phyloP scores from a whole-genome alignment of 2,888 invertebrate genomes.

The Sarcophaga rosellei region DNA sequence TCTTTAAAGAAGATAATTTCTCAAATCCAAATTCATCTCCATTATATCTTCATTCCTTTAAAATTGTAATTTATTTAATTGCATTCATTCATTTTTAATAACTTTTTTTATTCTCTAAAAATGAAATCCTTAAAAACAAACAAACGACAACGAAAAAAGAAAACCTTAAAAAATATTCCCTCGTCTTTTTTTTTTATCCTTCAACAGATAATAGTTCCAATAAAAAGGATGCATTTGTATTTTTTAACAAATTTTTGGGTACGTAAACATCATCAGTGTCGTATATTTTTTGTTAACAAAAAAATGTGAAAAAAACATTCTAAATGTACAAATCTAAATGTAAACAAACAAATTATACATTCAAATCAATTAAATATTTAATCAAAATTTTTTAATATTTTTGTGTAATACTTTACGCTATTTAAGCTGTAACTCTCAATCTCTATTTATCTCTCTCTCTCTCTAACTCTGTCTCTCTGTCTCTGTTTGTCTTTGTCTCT shows the following conservation, averaged over 20 bases:
- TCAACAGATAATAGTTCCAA: constrained; percentile 73
- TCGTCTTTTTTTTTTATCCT: constrained; percentile 68
- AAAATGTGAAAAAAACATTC: neutral
- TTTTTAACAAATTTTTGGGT: constrained; percentile 75
- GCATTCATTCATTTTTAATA: neutral
- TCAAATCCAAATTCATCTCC: too few relatives aligned
- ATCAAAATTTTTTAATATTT: neutral
- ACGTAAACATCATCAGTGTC: constrained; percentile 70
- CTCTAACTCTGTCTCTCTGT: too few relatives aligned
- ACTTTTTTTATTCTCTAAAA: neutral
- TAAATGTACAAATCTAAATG: neutral
- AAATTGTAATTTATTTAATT: neutral
- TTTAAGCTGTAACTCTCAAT: neutral
- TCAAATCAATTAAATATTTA: constrained; percentile 8
- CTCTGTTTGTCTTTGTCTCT: neutral
- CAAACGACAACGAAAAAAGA: constrained; percentile 2
- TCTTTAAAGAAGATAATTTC: too few relatives aligned
- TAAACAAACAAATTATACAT: constrained; percentile 19
- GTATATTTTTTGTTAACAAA: neutral
- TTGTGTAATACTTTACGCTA: neutral
- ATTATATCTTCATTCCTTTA: too few relatives aligned
- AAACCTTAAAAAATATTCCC: constrained; percentile 46
- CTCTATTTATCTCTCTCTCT: neutral
- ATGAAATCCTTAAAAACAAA: constrained; percentile 31
- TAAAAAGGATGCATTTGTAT: constrained; percentile 76